phyloP scores from a whole-genome alignment of 2,797 vertebrate genomes.

The Sebastiscus albofasciatus region DNA sequence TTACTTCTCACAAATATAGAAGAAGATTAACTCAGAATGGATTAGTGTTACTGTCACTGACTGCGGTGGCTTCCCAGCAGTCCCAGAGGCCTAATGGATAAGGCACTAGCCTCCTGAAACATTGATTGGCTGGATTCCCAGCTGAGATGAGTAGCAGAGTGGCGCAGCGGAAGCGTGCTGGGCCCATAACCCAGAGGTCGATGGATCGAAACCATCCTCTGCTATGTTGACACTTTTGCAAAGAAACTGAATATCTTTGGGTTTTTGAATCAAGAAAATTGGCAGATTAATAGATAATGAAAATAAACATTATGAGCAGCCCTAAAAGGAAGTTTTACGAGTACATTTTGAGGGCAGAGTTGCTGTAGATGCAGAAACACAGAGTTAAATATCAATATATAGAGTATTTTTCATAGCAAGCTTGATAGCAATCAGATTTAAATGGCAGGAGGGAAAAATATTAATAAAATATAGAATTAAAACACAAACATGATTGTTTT shows the following conservation, averaged over 20 bases:
- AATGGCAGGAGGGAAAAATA: not conserved
- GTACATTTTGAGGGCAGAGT: not conserved
- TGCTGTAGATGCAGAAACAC: not conserved
- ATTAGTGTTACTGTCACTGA: not conserved
- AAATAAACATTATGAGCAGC: not conserved
- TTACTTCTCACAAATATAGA: not conserved
- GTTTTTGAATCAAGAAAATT: not conserved
- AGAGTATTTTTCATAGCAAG: not conserved
- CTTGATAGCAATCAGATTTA: not conserved
- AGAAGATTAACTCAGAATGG: not conserved
- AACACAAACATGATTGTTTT: not conserved
- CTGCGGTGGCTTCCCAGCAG: not conserved
- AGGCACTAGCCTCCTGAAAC: conserved; percentile 22
- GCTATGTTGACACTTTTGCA: conserved; percentile 10
- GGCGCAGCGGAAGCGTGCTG: conserved; percentile 26
- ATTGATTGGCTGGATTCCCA: not conserved
- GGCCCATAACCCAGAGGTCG: conserved; percentile 74
- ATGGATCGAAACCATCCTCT: conserved; percentile 79
- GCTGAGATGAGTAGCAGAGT: not conserved
- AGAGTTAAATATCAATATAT: not conserved
- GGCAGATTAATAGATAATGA: not conserved
- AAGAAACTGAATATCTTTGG: not conserved
- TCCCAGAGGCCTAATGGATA: conserved; percentile 68
- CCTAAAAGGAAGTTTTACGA: not conserved
- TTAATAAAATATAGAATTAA: not conserved